Evolutionary conservation across 2,113 vertebrate genomes (phyloP).

Genomic region (Motacilla tschutschensis): DNA sequence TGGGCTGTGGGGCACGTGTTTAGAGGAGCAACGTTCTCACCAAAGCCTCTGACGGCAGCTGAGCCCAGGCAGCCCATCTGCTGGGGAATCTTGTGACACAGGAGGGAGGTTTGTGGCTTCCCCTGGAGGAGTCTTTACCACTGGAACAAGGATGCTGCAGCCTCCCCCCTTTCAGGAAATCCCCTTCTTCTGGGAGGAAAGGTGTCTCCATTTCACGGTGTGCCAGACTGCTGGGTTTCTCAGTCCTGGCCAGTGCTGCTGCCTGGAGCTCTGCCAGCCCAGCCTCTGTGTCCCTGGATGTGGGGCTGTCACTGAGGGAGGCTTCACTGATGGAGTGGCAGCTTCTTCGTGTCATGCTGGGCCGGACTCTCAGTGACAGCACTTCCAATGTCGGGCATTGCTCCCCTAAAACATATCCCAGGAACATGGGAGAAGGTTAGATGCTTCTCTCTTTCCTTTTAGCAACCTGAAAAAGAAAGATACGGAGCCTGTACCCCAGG

Average conservation of each 20-base stretch:
- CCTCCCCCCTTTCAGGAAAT: neutral
- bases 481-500: neutral
- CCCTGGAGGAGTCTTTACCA: neutral
- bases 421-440: neutral
- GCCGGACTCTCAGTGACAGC: accelerated
- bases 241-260: neutral
- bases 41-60: neutral
- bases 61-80: neutral
- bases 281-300: neutral
- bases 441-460: neutral
- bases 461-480: neutral
- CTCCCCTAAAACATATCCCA: neutral
- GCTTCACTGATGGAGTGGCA: accelerated
- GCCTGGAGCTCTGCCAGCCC: neutral
- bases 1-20: neutral
- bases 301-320: accelerated
- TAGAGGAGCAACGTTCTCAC: accelerated
- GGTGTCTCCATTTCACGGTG: neutral
- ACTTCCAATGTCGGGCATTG: accelerated
- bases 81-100: accelerated
- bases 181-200: accelerated
- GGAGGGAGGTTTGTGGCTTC: accelerated
- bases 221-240: neutral
- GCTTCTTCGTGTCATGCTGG: neutral
- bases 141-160: neutral